Conservation (phyloP, 2,113 vertebrate species). For the Eubucco bourcierii region DNA sequence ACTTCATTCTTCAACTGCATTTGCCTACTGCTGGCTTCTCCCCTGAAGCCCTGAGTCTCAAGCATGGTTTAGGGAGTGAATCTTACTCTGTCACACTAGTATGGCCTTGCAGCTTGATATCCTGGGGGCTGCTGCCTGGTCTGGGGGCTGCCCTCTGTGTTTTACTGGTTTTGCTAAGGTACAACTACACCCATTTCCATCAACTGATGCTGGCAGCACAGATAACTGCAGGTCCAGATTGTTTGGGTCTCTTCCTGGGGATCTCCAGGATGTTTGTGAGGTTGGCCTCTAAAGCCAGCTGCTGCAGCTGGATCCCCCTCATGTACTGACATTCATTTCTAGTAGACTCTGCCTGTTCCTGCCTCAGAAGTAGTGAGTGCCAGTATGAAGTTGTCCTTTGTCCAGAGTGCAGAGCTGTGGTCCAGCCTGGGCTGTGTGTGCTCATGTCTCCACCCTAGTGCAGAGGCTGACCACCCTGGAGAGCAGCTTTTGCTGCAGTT, state of each 20-base stretch:
- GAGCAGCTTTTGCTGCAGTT: background rate
- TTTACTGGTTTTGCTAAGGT: background rate
- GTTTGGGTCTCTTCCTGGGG: background rate
- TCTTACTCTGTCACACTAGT: background rate
- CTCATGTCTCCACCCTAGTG: background rate
- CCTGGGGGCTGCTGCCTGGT: background rate
- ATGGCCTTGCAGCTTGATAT: fast-evolving
- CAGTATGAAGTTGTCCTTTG: background rate
- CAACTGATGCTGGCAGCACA: fast-evolving
- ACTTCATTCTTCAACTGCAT: background rate
- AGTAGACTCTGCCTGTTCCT: background rate
- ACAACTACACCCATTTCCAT: background rate
- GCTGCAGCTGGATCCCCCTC: background rate
- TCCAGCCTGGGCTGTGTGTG: background rate
- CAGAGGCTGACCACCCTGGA: background rate
- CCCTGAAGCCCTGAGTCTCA: fast-evolving
- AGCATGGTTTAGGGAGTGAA: background rate
- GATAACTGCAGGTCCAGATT: fast-evolving
- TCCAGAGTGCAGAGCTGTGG: background rate
- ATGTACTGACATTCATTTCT: background rate
- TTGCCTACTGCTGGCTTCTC: background rate
- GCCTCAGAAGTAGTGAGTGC: background rate
- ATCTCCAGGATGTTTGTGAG: background rate
- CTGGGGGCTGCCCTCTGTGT: background rate
- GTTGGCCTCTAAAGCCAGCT: background rate